These are phyloP conservation scores for Brachionus manjavacas DNA, from an alignment of 1,140 invertebrate species.

Conservation along the genomic window DNA sequence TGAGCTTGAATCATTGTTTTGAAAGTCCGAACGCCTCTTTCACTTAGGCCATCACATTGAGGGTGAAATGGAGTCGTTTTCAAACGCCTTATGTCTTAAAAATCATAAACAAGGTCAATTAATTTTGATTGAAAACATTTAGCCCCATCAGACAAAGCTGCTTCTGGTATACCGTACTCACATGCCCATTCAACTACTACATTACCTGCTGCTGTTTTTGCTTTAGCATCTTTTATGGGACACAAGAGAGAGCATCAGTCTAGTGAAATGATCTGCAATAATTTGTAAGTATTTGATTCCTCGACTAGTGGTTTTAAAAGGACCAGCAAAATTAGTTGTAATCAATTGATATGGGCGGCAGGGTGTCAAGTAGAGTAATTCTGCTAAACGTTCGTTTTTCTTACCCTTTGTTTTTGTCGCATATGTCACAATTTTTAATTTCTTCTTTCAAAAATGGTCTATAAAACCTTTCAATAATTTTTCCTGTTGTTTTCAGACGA, in stretches of 20 bases:
- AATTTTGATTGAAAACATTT: neutral
- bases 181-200: constrained; percentile 49
- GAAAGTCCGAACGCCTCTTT: neutral
- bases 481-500: neutral
- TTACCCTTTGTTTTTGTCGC: neutral
- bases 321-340: neutral
- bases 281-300: neutral
- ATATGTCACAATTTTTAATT: neutral
- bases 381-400: neutral
- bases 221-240: constrained; percentile 51
- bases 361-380: neutral
- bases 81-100: neutral
- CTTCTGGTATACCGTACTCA: constrained; percentile 50
- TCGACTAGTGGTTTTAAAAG: neutral
- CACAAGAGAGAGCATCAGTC: constrained; percentile 46
- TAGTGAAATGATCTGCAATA: neutral
- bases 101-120: too few species aligned
- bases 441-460: neutral
- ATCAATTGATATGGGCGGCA: neutral
- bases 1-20: neutral
- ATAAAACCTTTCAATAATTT: neutral
- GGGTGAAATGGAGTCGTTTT: constrained; percentile 15
- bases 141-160: neutral
- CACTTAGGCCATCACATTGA: neutral
- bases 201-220: constrained; percentile 51